phyloP scores from a whole-genome alignment of 2,888 invertebrate species.

The Pachydiplax longipennis region DNA sequence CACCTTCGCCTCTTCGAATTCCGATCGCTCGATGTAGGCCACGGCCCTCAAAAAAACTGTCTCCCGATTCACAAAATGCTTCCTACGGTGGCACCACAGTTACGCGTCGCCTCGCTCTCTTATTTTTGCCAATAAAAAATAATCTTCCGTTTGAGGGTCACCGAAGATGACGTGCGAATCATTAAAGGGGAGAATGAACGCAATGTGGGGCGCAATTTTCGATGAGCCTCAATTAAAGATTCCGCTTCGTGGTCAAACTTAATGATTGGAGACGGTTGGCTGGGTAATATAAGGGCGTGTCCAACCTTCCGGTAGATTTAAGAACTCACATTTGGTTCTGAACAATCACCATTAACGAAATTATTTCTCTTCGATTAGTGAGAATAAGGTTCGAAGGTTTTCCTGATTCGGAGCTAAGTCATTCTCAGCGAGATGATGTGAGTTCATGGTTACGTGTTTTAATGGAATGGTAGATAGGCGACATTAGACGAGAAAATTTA shows the following conservation, averaged over 20 bases:
- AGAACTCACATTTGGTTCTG: too few relatives aligned
- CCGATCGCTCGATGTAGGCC: constrained; percentile 22
- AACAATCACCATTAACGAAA: too few relatives aligned
- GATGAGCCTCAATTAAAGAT: neutral
- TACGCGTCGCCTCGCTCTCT: neutral
- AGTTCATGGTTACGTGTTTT: too few relatives aligned
- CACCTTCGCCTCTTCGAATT: neutral
- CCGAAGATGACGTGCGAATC: neutral
- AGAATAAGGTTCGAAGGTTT: too few relatives aligned
- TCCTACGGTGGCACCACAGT: neutral
- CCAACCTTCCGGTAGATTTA: neutral
- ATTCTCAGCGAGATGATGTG: too few relatives aligned
- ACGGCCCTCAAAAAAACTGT: neutral
- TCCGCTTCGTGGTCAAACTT: neutral
- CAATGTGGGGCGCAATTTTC: neutral
- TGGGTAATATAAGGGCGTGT: neutral
- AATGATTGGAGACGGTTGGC: neutral
- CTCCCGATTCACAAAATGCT: neutral
- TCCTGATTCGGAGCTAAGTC: too few relatives aligned
- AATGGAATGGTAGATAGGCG: too few relatives aligned
- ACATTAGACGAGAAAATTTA: too few relatives aligned
- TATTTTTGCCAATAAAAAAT: neutral
- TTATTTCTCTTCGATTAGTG: too few relatives aligned
- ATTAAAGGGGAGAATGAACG: neutral
- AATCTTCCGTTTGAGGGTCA: neutral